A percentile compares a stretch with the other conserved stretches of the same genome.
These are phyloP conservation scores for Phaedon cochleariae DNA, from an alignment of 2,888 invertebrate species.

Conservation along the genomic window DNA sequence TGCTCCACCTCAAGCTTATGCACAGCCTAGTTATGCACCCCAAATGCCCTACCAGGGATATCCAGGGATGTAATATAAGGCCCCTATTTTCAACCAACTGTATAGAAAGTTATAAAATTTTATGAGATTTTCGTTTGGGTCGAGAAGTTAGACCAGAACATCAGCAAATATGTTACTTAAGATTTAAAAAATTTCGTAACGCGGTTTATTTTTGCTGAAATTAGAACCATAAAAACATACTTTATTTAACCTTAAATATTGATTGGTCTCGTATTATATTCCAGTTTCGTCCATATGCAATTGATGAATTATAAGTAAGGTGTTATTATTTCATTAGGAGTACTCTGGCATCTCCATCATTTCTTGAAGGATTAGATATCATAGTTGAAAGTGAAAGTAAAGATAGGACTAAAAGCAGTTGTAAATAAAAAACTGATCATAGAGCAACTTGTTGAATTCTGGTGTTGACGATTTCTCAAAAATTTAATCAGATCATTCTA, in stretches of 20 bases:
- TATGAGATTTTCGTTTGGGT: slow-evolving; percentile 21
- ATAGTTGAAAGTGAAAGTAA: neutral
- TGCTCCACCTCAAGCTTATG: slow-evolving; percentile 66
- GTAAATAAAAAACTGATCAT: neutral
- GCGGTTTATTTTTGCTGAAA: neutral
- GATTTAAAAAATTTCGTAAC: neutral
- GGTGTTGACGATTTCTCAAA: too few relatives aligned
- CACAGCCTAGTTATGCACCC: slow-evolving; percentile 63
- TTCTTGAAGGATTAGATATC: neutral
- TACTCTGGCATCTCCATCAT: neutral
- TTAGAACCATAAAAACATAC: neutral
- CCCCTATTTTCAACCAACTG: slow-evolving; percentile 29
- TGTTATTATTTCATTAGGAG: neutral
- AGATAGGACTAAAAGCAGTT: neutral
- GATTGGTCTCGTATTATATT: neutral
- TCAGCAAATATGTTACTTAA: slow-evolving; percentile 25
- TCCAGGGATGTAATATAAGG: slow-evolving; percentile 66
- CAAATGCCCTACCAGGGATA: slow-evolving; percentile 72
- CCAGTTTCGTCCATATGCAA: neutral
- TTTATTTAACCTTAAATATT: neutral
- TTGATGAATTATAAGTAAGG: neutral
- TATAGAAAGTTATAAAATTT: slow-evolving; percentile 31
- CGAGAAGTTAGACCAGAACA: slow-evolving; percentile 24
- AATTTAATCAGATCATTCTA: too few relatives aligned
- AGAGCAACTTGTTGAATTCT: too few relatives aligned